These are phyloP conservation scores for Calidris pygmaea DNA, from an alignment of 2,113 vertebrate species.

Conservation along the genomic window DNA sequence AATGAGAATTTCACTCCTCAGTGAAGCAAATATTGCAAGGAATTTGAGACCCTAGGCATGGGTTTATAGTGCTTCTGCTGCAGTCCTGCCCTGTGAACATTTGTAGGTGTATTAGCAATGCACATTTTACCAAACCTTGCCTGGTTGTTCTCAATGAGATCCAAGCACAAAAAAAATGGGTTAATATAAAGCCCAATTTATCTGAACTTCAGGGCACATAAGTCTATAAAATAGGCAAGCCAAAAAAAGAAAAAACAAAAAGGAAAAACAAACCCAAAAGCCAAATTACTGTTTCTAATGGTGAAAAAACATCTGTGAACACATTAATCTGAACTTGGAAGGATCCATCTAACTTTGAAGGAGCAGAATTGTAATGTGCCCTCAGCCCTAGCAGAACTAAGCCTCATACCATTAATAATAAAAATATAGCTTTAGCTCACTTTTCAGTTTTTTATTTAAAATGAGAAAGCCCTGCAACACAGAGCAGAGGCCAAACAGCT, in stretches of 20 bases:
- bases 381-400: conserved; percentile 53
- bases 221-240: neutral
- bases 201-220: neutral
- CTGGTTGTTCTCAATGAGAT: neutral
- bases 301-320: neutral
- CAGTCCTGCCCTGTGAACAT: neutral
- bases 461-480: conserved; percentile 2
- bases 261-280: too few species aligned
- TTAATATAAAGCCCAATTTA: neutral
- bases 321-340: neutral
- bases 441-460: conserved; percentile 42
- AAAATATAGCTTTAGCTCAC: conserved; percentile 4
- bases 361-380: neutral
- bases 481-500: conserved; percentile 43
- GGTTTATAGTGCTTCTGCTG: neutral
- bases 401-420: conserved; percentile 12
- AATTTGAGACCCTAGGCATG: neutral
- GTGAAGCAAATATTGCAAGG: neutral
- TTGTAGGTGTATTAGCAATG: neutral
- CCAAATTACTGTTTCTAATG: neutral
- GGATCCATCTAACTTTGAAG: neutral
- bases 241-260: neutral
- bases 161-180: neutral
- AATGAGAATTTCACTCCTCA: neutral
- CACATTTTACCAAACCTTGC: neutral